These are phyloP conservation scores for Dicycla oo DNA, from an alignment of 2,888 invertebrate genomes.

Conservation along the genomic window DNA sequence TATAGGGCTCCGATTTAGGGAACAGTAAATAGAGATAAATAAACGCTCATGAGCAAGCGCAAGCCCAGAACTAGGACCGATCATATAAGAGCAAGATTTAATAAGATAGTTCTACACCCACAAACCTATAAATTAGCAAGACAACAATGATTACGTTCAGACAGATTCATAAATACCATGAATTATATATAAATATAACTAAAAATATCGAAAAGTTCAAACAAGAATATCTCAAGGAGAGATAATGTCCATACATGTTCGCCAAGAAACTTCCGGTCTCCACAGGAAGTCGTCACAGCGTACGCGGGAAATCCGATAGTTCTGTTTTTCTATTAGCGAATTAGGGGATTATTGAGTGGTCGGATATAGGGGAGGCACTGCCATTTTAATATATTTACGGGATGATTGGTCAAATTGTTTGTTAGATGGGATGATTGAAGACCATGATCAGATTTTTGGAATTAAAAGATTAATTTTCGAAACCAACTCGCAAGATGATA, in stretches of 20 bases:
- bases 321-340: slow-evolving; percentile 88
- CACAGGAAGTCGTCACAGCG: slow-evolving; percentile 84
- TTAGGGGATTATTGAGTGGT: slow-evolving; percentile 80
- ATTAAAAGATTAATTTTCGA: not conserved
- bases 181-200: not conserved
- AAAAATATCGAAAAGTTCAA: slow-evolving; percentile 35
- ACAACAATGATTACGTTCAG: not conserved
- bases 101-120: not conserved
- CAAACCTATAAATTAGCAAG: not conserved
- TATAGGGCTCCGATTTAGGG: not conserved
- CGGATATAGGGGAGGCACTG: slow-evolving; percentile 70
- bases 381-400: slow-evolving; percentile 77
- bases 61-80: not conserved
- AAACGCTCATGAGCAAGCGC: not conserved
- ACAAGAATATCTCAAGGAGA: slow-evolving; percentile 57
- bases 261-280: slow-evolving; percentile 77
- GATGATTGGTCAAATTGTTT: slow-evolving; percentile 58
- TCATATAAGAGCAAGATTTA: not conserved
- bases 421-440: slow-evolving; percentile 46
- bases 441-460: slow-evolving; percentile 9
- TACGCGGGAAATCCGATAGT: slow-evolving; percentile 82
- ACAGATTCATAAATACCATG: slow-evolving; percentile 7
- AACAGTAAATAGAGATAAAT: not conserved
- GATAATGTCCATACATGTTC: slow-evolving; percentile 61
- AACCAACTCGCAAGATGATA: too few relatives aligned